A percentile compares a stretch with the other conserved stretches of the same genome.
Conservation (phyloP, 2,888 invertebrate genomes). For the Plebejus melissa region DNA sequence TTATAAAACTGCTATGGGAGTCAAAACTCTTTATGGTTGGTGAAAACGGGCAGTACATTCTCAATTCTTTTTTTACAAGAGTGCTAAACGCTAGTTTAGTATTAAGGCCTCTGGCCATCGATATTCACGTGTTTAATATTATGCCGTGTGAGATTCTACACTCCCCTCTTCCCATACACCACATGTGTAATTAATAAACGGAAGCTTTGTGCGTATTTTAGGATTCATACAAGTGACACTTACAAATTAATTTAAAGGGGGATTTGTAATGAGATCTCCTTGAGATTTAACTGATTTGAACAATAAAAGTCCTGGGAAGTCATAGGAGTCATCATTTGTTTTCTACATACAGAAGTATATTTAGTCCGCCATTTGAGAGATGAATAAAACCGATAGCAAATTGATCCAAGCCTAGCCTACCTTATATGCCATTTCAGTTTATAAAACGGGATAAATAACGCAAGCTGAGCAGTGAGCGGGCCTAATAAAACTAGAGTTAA, state of each 20-base stretch:
- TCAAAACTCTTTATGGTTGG: too few relatives aligned
- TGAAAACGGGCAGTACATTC: too few relatives aligned
- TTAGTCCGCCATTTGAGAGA: neutral
- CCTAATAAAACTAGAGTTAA: neutral
- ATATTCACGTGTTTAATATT: slow-evolving; percentile 36
- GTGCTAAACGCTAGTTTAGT: too few relatives aligned
- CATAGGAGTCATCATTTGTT: neutral
- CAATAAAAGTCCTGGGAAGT: neutral
- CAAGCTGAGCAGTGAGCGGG: too few relatives aligned
- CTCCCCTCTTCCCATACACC: slow-evolving; percentile 47
- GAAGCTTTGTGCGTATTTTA: slow-evolving; percentile 47
- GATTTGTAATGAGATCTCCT: neutral
- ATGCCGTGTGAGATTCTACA: slow-evolving; percentile 48
- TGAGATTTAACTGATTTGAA: neutral
- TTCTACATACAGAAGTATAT: neutral
- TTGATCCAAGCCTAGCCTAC: too few relatives aligned
- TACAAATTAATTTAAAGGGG: neutral
- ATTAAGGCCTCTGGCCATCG: slow-evolving; percentile 32
- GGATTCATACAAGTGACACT: slow-evolving; percentile 38
- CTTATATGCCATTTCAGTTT: too few relatives aligned
- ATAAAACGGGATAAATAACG: too few relatives aligned
- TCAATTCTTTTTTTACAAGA: too few relatives aligned
- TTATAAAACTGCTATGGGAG: too few relatives aligned
- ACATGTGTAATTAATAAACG: slow-evolving; percentile 43
- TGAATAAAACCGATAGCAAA: too few relatives aligned